phyloP scores from a whole-genome alignment of 2,797 vertebrate genomes.

The Diplodus puntazzo region DNA sequence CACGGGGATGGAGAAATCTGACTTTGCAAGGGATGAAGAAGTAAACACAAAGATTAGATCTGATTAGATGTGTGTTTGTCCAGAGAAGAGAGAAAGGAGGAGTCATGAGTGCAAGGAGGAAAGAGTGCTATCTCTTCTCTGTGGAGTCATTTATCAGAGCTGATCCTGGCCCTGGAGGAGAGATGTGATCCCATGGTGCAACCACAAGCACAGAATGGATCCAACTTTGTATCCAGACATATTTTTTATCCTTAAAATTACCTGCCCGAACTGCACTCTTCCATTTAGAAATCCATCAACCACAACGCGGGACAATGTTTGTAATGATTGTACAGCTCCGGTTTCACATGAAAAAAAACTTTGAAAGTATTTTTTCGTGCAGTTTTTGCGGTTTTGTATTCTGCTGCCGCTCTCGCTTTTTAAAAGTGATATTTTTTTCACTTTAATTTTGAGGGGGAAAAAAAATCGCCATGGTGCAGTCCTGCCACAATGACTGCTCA shows the following conservation, averaged over 20 bases:
- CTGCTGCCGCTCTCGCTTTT: neutral
- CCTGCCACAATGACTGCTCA: neutral
- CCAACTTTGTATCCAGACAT: neutral
- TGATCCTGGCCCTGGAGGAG: constrained; percentile 32
- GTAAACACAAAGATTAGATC: constrained; percentile 32
- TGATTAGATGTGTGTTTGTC: constrained; percentile 32
- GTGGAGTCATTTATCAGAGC: constrained; percentile 49
- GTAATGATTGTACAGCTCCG: constrained; percentile 16
- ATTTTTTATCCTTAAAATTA: constrained; percentile 40
- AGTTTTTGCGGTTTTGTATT: neutral
- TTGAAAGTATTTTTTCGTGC: neutral
- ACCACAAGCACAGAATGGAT: constrained; percentile 15
- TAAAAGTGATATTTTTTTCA: neutral
- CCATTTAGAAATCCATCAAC: constrained; percentile 37
- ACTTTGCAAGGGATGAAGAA: constrained; percentile 29
- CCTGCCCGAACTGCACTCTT: constrained; percentile 15
- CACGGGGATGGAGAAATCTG: neutral
- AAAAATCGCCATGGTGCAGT: constrained; percentile 14
- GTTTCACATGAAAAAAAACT: constrained; percentile 20
- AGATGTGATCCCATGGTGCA: constrained; percentile 37
- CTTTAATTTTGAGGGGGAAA: constrained; percentile 20
- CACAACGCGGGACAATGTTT: constrained; percentile 8
- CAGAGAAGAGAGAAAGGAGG: constrained; percentile 22
- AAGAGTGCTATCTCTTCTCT: constrained; percentile 14
- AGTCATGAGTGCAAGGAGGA: neutral